Evolutionary conservation across 2,113 vertebrate species (phyloP), one percentile per base, ranked within the genome.

Genomic region (Bucco capensis): DNA sequence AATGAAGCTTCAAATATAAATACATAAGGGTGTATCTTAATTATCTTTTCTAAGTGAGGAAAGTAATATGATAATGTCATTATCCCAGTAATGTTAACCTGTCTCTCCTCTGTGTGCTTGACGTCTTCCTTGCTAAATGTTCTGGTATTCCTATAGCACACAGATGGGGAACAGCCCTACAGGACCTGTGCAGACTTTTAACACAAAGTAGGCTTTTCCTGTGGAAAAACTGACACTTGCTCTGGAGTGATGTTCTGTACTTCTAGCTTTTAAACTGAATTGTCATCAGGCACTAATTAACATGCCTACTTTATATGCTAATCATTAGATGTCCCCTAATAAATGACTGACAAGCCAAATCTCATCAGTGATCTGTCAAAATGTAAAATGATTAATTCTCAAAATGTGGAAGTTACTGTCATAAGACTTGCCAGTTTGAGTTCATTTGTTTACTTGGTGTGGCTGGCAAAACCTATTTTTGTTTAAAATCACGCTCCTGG

Each of bases 321-420:
- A 74, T 77, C 58, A 92, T 94, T 93, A 92, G 25, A 82, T 73
- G 28, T 73, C 71, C 81, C 44, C 33, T 92, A 86, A 89, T 83
- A 95, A 97, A 90, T 80, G 75, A 93, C 50, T n/a, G n/a, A n/a
- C n/a, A 80, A 92, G 64, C 16, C 65, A 85, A 82, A 86, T 84
- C 95, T 94, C 91, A 64, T 65, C 58, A 87, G 49, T 53, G 21
- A 72, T 95, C 67, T 93, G 66, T 71, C 72, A 88, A 87, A 80
- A 85, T 58, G 83, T 64, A 75, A 42, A 76, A 79, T 47, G 65
- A 94, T 89, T 87, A 91, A 88, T 44, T 77, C 85, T 91, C 56
- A 77, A 80, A 88, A 80, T 53, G 66, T 80, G 56, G 51, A 78
- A 82, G 67, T 64, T 71, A 73, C 79, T 90, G 51, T 77, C 88